Conservation (phyloP, 2,888 invertebrate genomes). For the Leptopilina myrica region DNA sequence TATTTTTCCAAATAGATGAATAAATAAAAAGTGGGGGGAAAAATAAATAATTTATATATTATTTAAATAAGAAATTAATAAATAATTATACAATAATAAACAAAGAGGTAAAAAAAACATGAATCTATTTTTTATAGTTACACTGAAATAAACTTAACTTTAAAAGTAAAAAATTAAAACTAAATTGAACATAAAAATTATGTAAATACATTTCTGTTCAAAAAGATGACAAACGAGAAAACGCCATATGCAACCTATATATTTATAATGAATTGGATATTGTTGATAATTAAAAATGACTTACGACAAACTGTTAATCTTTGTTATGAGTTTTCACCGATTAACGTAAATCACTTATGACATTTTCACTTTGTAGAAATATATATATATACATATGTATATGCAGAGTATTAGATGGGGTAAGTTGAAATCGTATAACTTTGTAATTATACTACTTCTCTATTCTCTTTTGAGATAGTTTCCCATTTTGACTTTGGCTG, state of each 20-base stretch:
- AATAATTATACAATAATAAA: too few species aligned
- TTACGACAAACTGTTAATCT: conserved; percentile 36
- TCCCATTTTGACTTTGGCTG: not conserved
- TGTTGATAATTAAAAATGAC: conserved; percentile 35
- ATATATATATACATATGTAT: not conserved
- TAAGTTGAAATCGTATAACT: conserved; percentile 21
- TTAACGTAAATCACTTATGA: conserved; percentile 30
- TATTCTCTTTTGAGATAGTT: conserved; percentile 26
- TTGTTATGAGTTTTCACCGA: conserved; percentile 36
- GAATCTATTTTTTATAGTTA: too few species aligned
- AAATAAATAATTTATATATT: too few species aligned
- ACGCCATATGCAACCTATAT: not conserved
- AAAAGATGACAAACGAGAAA: not conserved
- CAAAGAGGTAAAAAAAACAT: too few species aligned
- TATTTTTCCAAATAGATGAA: too few species aligned
- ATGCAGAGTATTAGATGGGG: not conserved
- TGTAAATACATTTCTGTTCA: not conserved
- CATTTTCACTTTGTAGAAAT: conserved; percentile 8
- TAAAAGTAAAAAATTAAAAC: too few species aligned
- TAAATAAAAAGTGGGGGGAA: too few species aligned
- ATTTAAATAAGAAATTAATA: too few species aligned
- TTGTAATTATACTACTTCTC: conserved; percentile 18
- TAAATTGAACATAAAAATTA: not conserved
- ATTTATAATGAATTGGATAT: not conserved
- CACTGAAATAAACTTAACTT: too few species aligned